Evolutionary conservation across 1,140 invertebrate genomes (phyloP).

Genomic region (Pseudomyrmex pallidus): DNA sequence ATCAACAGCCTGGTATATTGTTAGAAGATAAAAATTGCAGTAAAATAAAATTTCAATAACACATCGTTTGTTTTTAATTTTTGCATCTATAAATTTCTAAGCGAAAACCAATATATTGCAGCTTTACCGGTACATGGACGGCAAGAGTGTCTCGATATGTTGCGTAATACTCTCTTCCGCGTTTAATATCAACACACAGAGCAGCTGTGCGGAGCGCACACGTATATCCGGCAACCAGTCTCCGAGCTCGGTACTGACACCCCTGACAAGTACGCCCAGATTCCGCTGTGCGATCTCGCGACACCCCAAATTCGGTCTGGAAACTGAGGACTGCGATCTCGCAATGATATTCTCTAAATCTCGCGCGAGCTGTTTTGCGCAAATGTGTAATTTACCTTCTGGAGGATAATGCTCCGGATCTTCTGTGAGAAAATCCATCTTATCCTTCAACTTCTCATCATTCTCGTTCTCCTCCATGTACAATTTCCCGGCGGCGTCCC

Average conservation of each 20-base stretch:
- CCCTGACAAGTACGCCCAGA: conserved; percentile 88
- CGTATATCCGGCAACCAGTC: conserved; percentile 91
- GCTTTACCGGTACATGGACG: conserved; percentile 85
- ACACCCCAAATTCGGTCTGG: conserved; percentile 91
- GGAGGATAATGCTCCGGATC: conserved; percentile 88
- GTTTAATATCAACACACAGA: conserved; percentile 89
- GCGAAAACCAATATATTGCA: not conserved
- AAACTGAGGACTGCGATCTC: conserved; percentile 81
- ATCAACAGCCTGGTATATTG: too few species aligned
- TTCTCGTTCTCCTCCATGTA: conserved; percentile 92
- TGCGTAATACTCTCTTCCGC: conserved; percentile 90
- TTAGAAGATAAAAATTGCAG: too few species aligned
- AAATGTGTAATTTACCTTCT: conserved; percentile 81
- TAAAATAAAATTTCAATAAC: too few species aligned
- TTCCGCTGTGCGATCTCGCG: conserved; percentile 89
- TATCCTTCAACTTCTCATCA: conserved; percentile 90
- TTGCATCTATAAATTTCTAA: not conserved
- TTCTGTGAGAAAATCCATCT: conserved; percentile 88
- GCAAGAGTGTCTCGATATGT: conserved; percentile 87
- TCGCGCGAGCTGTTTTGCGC: not conserved
- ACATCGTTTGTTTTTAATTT: too few species aligned
- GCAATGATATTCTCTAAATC: not conserved
- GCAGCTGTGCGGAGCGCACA: conserved; percentile 89
- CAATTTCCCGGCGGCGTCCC: conserved; percentile 89
- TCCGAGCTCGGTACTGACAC: conserved; percentile 88